A percentile compares a stretch with the other conserved stretches of the same genome.
Evolutionary conservation across 1,140 invertebrate species (phyloP).

Genomic region (Sinonovacula constricta): DNA sequence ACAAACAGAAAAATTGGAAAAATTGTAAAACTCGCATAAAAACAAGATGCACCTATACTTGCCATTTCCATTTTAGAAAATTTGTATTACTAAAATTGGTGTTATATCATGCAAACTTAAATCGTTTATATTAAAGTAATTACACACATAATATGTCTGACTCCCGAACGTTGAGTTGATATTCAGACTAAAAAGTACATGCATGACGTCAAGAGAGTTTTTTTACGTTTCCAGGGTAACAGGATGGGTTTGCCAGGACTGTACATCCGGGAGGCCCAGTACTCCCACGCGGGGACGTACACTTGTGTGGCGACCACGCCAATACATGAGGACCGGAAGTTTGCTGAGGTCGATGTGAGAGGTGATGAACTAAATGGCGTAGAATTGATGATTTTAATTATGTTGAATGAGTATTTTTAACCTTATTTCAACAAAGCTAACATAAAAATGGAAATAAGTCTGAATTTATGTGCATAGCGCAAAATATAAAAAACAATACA

Average conservation of each 20-base stretch:
- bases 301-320: conserved; percentile 57
- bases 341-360: conserved; percentile 89
- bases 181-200: too few relatives aligned
- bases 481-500: not conserved
- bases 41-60: too few relatives aligned
- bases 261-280: conserved; percentile 61
- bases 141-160: too few relatives aligned
- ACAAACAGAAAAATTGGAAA: too few relatives aligned
- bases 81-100: too few relatives aligned
- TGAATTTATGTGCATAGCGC: not conserved
- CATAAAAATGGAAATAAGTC: not conserved
- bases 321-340: conserved; percentile 82
- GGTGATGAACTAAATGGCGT: conserved; percentile 77
- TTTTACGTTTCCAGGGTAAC: conserved; percentile 19
- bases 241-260: conserved; percentile 31
- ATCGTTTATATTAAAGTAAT: too few relatives aligned
- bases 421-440: not conserved
- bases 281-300: conserved; percentile 55
- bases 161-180: too few relatives aligned
- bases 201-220: not conserved
- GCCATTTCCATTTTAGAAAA: too few relatives aligned
- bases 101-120: too few relatives aligned
- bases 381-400: not conserved
- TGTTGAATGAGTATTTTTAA: not conserved
- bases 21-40: too few relatives aligned